phyloP scores from a whole-genome alignment of 1,140 invertebrate genomes.

The Mercenaria mercenaria region DNA sequence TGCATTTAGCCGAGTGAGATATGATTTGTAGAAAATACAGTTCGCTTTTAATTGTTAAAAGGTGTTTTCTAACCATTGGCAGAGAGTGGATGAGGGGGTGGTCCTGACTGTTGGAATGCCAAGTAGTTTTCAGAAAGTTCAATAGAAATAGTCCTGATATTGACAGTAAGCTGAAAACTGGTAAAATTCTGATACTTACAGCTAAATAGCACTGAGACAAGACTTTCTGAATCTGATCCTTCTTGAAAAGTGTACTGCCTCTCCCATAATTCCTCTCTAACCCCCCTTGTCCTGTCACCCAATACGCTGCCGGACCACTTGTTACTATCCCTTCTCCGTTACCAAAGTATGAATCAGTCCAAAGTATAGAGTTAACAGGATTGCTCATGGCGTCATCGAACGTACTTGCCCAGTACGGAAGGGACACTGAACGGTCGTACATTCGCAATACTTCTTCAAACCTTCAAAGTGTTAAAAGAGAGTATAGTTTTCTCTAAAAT shows the following conservation, averaged over 20 bases:
- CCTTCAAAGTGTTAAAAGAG: conserved; percentile 35
- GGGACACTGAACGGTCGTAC: conserved; percentile 68
- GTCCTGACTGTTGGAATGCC: no score
- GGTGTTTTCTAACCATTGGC: no score
- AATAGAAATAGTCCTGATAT: no score
- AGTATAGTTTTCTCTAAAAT: background rate
- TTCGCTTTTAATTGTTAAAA: no score
- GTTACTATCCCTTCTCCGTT: conserved; percentile 83
- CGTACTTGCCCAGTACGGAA: conserved; percentile 83
- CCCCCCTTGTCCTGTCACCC: conserved; percentile 57
- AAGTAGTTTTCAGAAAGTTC: no score
- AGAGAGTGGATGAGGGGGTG: no score
- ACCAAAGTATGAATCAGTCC: conserved; percentile 80
- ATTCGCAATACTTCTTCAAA: conserved; percentile 72
- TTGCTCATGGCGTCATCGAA: conserved; percentile 80
- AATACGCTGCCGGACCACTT: conserved; percentile 80
- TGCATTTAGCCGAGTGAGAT: no score
- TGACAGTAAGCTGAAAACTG: no score
- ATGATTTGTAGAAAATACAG: no score
- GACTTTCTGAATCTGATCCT: background rate
- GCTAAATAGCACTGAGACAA: background rate
- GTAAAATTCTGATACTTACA: no score
- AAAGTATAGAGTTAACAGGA: conserved; percentile 82
- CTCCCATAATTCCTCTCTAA: background rate
- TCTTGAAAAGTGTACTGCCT: background rate